Evolutionary conservation across 2,888 invertebrate species (phyloP), one percentile per base, ranked within the genome.

Genomic region (Glaucopsyche alexis): DNA sequence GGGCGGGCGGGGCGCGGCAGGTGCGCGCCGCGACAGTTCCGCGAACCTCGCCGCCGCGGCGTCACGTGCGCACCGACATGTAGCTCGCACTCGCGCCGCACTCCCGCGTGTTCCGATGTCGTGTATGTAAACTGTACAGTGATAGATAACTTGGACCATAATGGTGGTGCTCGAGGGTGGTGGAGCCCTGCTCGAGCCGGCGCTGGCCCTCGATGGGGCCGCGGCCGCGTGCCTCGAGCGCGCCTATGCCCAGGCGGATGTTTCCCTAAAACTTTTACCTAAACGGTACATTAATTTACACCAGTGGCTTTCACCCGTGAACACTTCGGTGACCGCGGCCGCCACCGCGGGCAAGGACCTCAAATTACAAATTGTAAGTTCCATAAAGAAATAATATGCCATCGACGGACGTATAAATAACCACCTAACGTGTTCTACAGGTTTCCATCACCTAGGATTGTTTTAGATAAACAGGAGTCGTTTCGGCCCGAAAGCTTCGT

Each of bases 241-340:
- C 77, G 95, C 95, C 77, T 97, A 96, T 90, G 95, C 96, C 83
- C 96, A 96, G 89, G 95, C 96, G 81, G 95, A 96, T 82, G 95
- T 96, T 83, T 96, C 97, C 81, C 94, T 97, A 88, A 98, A 98
- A 95, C 96, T 97, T 94, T 94, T 97, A 91, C 97, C 97, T 84
- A 97, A 97, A 94, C 94, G 97, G 84, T 97, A 96, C 91, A 96
- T 97, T 88, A 97, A 96, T 94, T 94, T 97, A 87, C 98, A 98
- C 90, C 97, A 97, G 91, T 97, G 97, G 97, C 94, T 97, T 85
- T 96, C 97, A 85, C 97, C 97, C 79, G 94, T 96, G 83, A 95
- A 96, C 79, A 89, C 91, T 38, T 89, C 92, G 60, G 87, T 90
- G 76, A 89, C 92, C 70, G 88, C 91, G 71, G 92, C 92, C 76